These are phyloP conservation scores for Apus apus DNA, from an alignment of 2,113 vertebrate species.

Conservation along the genomic window DNA sequence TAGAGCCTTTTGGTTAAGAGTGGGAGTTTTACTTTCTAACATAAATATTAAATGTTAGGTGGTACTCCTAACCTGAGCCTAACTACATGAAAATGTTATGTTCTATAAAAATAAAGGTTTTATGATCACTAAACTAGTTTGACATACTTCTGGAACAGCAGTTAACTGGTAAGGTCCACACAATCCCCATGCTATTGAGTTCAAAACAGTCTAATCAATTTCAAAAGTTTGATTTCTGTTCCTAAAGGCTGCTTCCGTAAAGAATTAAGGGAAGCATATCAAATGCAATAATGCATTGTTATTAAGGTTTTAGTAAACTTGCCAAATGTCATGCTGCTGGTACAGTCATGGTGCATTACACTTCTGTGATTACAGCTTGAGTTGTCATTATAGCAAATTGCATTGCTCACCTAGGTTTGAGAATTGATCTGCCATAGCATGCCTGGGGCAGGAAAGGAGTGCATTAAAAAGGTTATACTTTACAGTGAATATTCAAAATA, in stretches of 20 bases:
- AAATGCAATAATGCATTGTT: conserved; percentile 38
- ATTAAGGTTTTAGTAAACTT: conserved; percentile 44
- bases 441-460: background rate
- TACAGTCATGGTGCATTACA: background rate
- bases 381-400: conserved; percentile 25
- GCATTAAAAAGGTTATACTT: conserved; percentile 5
- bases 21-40: background rate
- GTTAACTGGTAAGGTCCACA: background rate
- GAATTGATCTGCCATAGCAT: background rate
- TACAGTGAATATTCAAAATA: conserved; percentile 17
- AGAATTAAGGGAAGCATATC: conserved; percentile 46
- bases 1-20: background rate
- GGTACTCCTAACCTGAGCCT: background rate
- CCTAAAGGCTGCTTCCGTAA: conserved; percentile 19
- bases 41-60: background rate
- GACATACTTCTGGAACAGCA: background rate
- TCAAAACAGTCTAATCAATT: conserved; percentile 7
- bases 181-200: background rate
- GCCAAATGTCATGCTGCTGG: conserved; percentile 28
- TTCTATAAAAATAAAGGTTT: background rate
- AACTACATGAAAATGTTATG: background rate
- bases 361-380: conserved; percentile 1
- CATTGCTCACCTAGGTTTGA: conserved; percentile 24
- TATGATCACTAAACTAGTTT: background rate
- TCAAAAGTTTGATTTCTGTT: conserved; percentile 54